phyloP scores from a whole-genome alignment of 2,888 invertebrate species.

The Drosophila crucigera region DNA sequence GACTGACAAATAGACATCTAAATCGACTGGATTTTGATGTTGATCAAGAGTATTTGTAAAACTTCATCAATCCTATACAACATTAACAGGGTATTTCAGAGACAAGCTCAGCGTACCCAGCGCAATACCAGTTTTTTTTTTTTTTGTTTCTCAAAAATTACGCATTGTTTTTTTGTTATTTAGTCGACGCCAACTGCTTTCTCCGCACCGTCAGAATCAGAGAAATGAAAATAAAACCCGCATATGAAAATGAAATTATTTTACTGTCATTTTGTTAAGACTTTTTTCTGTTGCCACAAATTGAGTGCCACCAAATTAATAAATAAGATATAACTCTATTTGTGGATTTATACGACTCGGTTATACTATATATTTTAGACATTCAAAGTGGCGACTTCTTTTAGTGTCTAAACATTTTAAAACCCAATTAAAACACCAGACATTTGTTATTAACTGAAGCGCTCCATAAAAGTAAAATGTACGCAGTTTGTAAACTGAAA shows the following conservation, averaged over 20 bases:
- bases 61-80: not conserved
- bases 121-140: not conserved
- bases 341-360: constrained; percentile 7
- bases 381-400: not conserved
- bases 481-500: constrained; percentile 51
- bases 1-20: not conserved
- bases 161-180: constrained; percentile 41
- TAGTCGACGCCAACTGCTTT: constrained; percentile 56
- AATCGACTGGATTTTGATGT: not conserved
- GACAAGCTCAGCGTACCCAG: not conserved
- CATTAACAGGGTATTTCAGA: constrained; percentile 13
- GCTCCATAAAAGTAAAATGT: constrained; percentile 15
- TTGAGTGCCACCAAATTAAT: constrained; percentile 18
- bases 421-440: constrained; percentile 18
- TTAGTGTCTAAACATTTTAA: not conserved
- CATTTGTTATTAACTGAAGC: constrained; percentile 34
- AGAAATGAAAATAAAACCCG: constrained; percentile 49
- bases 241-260: constrained; percentile 43
- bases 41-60: not conserved
- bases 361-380: not conserved
- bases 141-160: constrained; percentile 20
- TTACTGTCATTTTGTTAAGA: not conserved
- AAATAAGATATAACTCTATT: constrained; percentile 4
- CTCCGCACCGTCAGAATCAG: constrained; percentile 62
- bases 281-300: constrained; percentile 8